A percentile compares a stretch with the other conserved stretches of the same genome.
Evolutionary conservation across 2,797 vertebrate species (phyloP).

Genomic region (Myotis daubentonii): DNA sequence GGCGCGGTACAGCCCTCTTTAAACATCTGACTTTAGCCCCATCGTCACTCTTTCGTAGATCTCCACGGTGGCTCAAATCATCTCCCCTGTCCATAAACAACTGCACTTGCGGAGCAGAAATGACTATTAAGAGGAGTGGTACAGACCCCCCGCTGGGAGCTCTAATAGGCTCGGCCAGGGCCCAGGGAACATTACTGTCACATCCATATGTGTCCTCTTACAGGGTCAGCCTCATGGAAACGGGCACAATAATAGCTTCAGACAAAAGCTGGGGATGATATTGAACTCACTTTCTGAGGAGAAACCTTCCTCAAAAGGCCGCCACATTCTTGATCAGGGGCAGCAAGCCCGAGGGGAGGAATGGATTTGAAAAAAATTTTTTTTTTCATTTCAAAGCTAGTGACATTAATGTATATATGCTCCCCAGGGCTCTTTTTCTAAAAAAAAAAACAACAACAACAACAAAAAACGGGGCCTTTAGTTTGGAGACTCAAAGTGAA

Average conservation of each 20-base stretch:
- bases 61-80: constrained; percentile 65
- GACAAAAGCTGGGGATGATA: constrained; percentile 70
- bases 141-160: constrained; percentile 47
- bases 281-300: constrained; percentile 53
- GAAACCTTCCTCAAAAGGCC: constrained; percentile 61
- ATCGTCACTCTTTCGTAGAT: neutral
- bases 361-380: neutral
- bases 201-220: constrained; percentile 67
- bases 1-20: constrained; percentile 45
- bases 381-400: constrained; percentile 45
- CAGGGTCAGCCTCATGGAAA: constrained; percentile 64
- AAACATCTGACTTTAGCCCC: constrained; percentile 56
- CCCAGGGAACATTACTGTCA: constrained; percentile 67
- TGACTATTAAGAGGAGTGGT: constrained; percentile 63
- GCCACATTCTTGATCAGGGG: constrained; percentile 2
- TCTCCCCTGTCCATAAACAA: constrained; percentile 73
- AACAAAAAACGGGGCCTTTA: constrained; percentile 1
- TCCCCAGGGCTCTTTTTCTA: neutral
- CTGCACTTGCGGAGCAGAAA: constrained; percentile 59
- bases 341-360: neutral
- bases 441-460: too few species aligned
- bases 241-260: constrained; percentile 61
- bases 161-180: constrained; percentile 53
- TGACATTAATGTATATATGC: constrained; percentile 35
- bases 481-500: constrained; percentile 8